Evolutionary conservation across 2,888 invertebrate genomes (phyloP).

Genomic region (Drosophila bunnanda): DNA sequence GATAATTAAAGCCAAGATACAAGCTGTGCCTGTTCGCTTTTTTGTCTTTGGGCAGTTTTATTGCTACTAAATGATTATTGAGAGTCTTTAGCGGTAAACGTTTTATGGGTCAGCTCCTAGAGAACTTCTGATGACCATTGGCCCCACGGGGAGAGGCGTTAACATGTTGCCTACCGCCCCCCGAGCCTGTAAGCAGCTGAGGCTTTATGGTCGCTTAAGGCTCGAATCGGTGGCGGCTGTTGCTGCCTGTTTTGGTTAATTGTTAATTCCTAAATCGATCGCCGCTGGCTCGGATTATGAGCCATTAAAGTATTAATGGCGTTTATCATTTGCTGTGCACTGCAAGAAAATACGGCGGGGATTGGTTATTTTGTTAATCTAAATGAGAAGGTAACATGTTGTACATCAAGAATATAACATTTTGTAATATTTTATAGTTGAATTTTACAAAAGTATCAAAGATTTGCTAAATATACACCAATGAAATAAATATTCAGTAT

Average conservation of each 20-base stretch:
- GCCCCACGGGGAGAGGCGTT: constrained; percentile 26
- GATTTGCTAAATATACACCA: background rate
- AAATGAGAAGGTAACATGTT: no score
- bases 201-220: constrained; percentile 27
- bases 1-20: constrained; percentile 44
- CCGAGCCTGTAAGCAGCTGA: constrained; percentile 17
- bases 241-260: constrained; percentile 30
- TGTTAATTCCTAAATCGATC: constrained; percentile 45
- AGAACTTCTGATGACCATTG: constrained; percentile 14
- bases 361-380: no score
- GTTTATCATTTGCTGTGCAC: constrained; percentile 6
- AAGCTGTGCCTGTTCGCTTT: constrained; percentile 20
- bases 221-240: constrained; percentile 6
- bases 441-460: background rate
- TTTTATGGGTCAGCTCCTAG: constrained; percentile 46
- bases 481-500: background rate
- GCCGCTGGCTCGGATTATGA: constrained; percentile 44
- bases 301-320: constrained; percentile 15
- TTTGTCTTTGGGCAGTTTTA: constrained; percentile 42
- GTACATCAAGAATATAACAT: no score
- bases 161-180: constrained; percentile 8
- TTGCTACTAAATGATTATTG: constrained; percentile 55
- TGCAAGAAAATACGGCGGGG: background rate
- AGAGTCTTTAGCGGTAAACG: constrained; percentile 55
- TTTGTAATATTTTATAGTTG: background rate